These are phyloP conservation scores for Forficula auricularia DNA, from an alignment of 1,140 invertebrate species.

Conservation along the genomic window DNA sequence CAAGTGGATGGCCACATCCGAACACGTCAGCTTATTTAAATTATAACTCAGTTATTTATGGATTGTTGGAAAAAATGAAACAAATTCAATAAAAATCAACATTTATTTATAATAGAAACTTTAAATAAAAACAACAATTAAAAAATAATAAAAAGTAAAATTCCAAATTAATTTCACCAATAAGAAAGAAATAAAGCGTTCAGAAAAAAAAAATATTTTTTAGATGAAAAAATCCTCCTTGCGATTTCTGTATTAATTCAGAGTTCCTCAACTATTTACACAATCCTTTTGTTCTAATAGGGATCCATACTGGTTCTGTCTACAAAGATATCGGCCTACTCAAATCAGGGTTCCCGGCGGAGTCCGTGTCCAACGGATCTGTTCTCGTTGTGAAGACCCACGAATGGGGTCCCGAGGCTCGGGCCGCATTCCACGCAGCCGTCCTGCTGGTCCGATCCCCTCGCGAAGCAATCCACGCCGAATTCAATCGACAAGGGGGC, in stretches of 20 bases:
- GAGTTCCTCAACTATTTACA: background rate
- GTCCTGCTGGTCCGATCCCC: slow-evolving; percentile 52
- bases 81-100: too few relatives aligned
- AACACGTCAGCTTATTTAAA: too few relatives aligned
- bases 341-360: slow-evolving; percentile 59
- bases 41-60: too few relatives aligned
- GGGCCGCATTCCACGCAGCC: slow-evolving; percentile 40
- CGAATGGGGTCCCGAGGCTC: slow-evolving; percentile 41
- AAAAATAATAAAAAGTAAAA: too few relatives aligned
- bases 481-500: slow-evolving; percentile 51
- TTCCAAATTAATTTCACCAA: too few relatives aligned
- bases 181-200: background rate
- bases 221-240: background rate
- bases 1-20: too few relatives aligned
- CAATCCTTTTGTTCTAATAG: too few relatives aligned
- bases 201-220: background rate
- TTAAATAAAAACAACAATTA: too few relatives aligned
- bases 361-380: slow-evolving; percentile 53
- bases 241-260: background rate
- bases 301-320: slow-evolving; percentile 53
- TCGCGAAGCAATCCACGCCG: slow-evolving; percentile 47
- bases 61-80: too few relatives aligned
- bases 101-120: too few relatives aligned
- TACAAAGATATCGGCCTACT: slow-evolving; percentile 58
- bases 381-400: slow-evolving; percentile 64